Percentiles rank a stretch among this genome's conserved stretches.
Evolutionary conservation across 1,140 invertebrate species (phyloP).

Genomic region (Drosophila micromelanica): DNA sequence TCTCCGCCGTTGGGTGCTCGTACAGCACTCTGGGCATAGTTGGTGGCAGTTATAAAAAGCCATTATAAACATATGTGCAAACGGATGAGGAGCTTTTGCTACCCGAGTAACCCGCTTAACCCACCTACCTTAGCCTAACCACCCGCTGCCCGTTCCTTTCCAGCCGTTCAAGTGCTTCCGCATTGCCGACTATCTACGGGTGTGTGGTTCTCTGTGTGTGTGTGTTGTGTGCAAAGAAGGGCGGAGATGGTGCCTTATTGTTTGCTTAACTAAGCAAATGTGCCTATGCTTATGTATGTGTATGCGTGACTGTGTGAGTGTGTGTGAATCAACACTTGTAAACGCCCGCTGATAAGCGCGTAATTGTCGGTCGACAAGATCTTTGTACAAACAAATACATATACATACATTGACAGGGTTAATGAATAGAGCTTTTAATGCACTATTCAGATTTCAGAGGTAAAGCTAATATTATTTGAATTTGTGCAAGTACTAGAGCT

Average conservation of each 20-base stretch:
- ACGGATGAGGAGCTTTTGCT: conserved; percentile 24
- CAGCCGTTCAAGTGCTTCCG: conserved; percentile 57
- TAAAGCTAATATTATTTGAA: too few relatives aligned
- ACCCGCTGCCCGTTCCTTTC: not conserved
- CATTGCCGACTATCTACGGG: conserved; percentile 27
- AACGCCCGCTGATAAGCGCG: conserved; percentile 34
- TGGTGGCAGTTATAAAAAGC: conserved; percentile 69
- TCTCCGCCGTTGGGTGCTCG: not conserved
- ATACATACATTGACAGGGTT: not conserved
- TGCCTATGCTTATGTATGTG: conserved; percentile 24
- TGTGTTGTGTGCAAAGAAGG: conserved; percentile 1
- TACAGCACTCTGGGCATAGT: conserved; percentile 18
- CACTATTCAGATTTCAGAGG: too few relatives aligned
- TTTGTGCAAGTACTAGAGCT: too few relatives aligned
- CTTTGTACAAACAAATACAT: not conserved
- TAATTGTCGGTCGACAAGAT: conserved; percentile 10
- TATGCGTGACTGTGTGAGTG: conserved; percentile 8
- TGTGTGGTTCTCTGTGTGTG: conserved; percentile 12
- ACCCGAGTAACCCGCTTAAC: not conserved
- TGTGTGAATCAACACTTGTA: conserved; percentile 25
- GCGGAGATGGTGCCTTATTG: conserved; percentile 26
- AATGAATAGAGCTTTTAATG: too few relatives aligned
- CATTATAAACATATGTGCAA: conserved; percentile 77
- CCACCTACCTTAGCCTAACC: too few relatives aligned
- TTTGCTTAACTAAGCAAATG: conserved; percentile 54